phyloP scores from a whole-genome alignment of 2,888 invertebrate species.

The Andrena fulva region DNA sequence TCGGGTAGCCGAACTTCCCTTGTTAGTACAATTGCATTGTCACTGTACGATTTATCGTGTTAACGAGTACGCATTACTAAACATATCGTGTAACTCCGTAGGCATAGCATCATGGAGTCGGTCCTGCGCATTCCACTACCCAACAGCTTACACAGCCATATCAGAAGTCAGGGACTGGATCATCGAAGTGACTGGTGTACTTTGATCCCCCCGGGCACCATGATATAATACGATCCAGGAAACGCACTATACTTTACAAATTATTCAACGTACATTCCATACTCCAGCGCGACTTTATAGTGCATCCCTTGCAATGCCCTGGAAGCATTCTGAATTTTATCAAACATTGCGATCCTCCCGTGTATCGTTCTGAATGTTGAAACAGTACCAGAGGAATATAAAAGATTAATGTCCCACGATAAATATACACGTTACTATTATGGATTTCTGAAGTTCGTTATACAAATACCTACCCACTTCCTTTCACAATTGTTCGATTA shows the following conservation, averaged over 20 bases:
- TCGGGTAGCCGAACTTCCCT: too few species aligned
- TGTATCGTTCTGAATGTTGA: not conserved
- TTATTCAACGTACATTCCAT: not conserved
- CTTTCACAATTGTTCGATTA: too few species aligned
- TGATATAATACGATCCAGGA: not conserved
- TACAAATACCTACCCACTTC: too few species aligned
- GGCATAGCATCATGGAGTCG: constrained; percentile 76
- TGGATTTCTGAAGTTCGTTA: too few species aligned
- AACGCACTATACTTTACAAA: not conserved
- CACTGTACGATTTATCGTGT: not conserved
- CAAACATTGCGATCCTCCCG: not conserved
- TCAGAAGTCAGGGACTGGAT: constrained; percentile 74
- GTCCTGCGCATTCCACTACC: constrained; percentile 71
- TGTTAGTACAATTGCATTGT: too few species aligned
- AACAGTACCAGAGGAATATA: not conserved
- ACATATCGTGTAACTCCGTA: constrained; percentile 17
- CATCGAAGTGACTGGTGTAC: constrained; percentile 61
- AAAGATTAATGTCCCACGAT: not conserved
- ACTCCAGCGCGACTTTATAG: not conserved
- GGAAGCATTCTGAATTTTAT: not conserved
- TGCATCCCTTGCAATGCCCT: not conserved
- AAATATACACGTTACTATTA: too few species aligned
- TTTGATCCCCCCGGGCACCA: constrained; percentile 12
- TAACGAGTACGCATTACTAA: not conserved
- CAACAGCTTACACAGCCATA: constrained; percentile 73